Evolutionary conservation across 2,113 vertebrate genomes (phyloP).

Genomic region (Epinephelus lanceolatus): DNA sequence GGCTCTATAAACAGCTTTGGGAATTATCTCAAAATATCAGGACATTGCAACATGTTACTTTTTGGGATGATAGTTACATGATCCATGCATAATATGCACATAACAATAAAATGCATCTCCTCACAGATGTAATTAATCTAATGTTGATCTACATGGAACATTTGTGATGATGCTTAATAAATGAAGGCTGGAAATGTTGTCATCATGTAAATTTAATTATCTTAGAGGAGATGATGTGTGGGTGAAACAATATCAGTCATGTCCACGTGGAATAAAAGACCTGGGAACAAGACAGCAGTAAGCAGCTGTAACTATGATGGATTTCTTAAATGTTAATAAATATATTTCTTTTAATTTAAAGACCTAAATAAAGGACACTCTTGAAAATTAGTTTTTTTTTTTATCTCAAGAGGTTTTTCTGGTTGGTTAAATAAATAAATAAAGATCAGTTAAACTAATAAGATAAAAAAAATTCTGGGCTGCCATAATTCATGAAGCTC

Average conservation of each 20-base stretch:
- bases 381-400: too few species aligned
- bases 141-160: not conserved
- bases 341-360: not conserved
- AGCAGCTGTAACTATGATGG: not conserved
- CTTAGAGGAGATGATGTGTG: too few species aligned
- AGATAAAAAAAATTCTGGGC: too few species aligned
- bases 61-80: not conserved
- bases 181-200: not conserved
- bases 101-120: not conserved
- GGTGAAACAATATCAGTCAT: too few species aligned
- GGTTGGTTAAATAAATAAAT: too few species aligned
- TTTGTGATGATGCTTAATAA: not conserved
- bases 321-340: not conserved
- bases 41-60: not conserved
- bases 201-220: too few species aligned
- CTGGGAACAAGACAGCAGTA: not conserved
- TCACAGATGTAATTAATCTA: not conserved
- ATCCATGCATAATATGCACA: not conserved
- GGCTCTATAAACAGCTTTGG: not conserved
- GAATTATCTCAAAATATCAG: not conserved
- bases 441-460: too few species aligned
- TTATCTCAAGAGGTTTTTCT: too few species aligned
- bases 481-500: too few species aligned
- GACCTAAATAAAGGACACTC: not conserved
- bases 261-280: too few species aligned